Percentiles rank a stretch among this genome's conserved stretches.
Conservation (phyloP, 2,888 invertebrate genomes). For the Monochamus alternatus region DNA sequence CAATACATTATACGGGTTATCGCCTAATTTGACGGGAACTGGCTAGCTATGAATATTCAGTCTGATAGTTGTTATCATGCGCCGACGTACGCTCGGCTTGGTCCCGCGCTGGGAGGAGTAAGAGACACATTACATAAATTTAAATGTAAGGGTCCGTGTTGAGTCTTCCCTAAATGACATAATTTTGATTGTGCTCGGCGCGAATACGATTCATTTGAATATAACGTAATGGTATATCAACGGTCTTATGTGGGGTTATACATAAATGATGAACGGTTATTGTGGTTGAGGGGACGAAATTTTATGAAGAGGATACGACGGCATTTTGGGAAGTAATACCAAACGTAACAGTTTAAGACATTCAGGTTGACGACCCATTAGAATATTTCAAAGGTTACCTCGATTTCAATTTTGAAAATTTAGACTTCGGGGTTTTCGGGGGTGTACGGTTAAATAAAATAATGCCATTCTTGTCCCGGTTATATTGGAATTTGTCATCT, state of each 20-base stretch:
- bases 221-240: not conserved
- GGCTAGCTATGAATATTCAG: slow-evolving; percentile 34
- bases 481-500: no score
- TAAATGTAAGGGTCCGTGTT: slow-evolving; percentile 10
- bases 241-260: not conserved
- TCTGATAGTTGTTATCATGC: slow-evolving; percentile 8
- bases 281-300: no score
- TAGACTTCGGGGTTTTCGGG: no score
- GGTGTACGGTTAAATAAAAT: no score
- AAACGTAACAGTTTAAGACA: no score
- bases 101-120: not conserved
- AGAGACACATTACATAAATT: slow-evolving; percentile 13
- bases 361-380: no score
- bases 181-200: slow-evolving; percentile 7
- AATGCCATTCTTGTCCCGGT: no score
- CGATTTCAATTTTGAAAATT: no score
- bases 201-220: not conserved
- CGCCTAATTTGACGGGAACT: slow-evolving; percentile 40
- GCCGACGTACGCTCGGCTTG: not conserved
- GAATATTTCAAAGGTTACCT: no score
- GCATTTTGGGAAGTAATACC: no score
- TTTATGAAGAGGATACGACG: no score
- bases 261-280: slow-evolving; percentile 1
- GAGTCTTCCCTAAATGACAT: slow-evolving; percentile 5
- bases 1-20: slow-evolving; percentile 37